These are phyloP conservation scores for Oryzias javanicus DNA, from an alignment of 2,113 vertebrate species.

Conservation along the genomic window DNA sequence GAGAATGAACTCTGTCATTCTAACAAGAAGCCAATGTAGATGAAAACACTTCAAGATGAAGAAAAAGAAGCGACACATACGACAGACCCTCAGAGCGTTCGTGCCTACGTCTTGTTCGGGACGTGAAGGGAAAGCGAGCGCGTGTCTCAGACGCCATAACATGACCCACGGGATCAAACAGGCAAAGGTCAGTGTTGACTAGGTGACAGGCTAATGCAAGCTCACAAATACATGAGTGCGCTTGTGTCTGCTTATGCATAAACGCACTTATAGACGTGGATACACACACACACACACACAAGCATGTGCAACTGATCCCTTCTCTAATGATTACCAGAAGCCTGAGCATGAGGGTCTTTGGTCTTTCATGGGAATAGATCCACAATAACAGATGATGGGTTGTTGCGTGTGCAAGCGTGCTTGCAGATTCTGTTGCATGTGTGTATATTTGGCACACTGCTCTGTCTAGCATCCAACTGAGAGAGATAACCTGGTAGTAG, in stretches of 20 bases:
- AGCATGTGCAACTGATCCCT: slow-evolving; percentile 66
- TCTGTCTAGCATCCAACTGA: slow-evolving; percentile 52
- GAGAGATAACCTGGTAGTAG: slow-evolving; percentile 45
- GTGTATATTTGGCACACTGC: slow-evolving; percentile 54
- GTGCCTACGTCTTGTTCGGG: slow-evolving; percentile 23
- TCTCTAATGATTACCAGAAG: slow-evolving; percentile 75
- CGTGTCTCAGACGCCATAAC: slow-evolving; percentile 68
- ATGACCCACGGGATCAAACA: slow-evolving; percentile 63
- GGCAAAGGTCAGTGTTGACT: slow-evolving; percentile 58
- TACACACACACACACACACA: slow-evolving; percentile 47
- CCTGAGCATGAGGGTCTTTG: slow-evolving; percentile 64
- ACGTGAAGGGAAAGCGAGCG: slow-evolving; percentile 39
- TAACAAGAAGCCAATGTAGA: slow-evolving; percentile 51
- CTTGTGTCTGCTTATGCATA: slow-evolving; percentile 2
- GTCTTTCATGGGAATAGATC: slow-evolving; percentile 73
- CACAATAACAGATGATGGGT: slow-evolving; percentile 69
- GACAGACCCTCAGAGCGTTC: slow-evolving; percentile 54
- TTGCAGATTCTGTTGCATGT: slow-evolving; percentile 12
- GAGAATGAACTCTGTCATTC: slow-evolving; percentile 56
- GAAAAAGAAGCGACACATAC: slow-evolving; percentile 47
- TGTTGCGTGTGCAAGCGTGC: slow-evolving; percentile 30
- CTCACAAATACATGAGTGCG: slow-evolving; percentile 24
- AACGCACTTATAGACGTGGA: slow-evolving; percentile 23
- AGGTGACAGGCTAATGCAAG: slow-evolving; percentile 63
- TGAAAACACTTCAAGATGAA: slow-evolving; percentile 60